Evolutionary conservation across 1,140 invertebrate species (phyloP).

Genomic region (Drosophila yakuba): DNA sequence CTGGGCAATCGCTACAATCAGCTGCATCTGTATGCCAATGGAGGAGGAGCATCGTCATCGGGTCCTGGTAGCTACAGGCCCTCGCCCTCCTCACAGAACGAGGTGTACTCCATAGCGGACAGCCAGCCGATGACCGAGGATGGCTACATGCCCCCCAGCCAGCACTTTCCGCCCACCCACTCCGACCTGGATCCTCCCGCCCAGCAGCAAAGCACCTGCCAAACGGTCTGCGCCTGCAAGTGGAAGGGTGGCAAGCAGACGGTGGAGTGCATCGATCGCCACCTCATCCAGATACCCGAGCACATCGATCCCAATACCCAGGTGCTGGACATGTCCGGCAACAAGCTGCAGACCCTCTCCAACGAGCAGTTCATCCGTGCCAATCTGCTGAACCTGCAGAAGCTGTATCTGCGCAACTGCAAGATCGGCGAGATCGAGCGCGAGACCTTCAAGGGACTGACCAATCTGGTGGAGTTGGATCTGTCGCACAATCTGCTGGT

Average conservation of each 20-base stretch:
- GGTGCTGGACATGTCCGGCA: slow-evolving; percentile 94
- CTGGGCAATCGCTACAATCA: slow-evolving; percentile 46
- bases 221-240: slow-evolving; percentile 93
- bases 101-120: slow-evolving; percentile 75
- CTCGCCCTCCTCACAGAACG: slow-evolving; percentile 56
- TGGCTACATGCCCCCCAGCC: slow-evolving; percentile 54
- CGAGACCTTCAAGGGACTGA: slow-evolving; percentile 92
- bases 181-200: slow-evolving; percentile 47
- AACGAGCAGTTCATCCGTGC: slow-evolving; percentile 92
- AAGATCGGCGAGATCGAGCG: slow-evolving; percentile 93
- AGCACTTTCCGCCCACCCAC: slow-evolving; percentile 22
- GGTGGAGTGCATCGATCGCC: slow-evolving; percentile 93
- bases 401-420: slow-evolving; percentile 92
- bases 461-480: slow-evolving; percentile 95
- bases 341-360: slow-evolving; percentile 92
- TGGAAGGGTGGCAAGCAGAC: slow-evolving; percentile 97
- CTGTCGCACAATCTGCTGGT: slow-evolving; percentile 93
- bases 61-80: slow-evolving; percentile 11
- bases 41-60: slow-evolving; percentile 4
- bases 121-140: slow-evolving; percentile 80
- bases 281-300: slow-evolving; percentile 92
- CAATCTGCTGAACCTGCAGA: slow-evolving; percentile 93
- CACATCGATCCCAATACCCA: slow-evolving; percentile 94
- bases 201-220: slow-evolving; percentile 86
- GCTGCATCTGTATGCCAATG: slow-evolving; percentile 46